phyloP scores from a whole-genome alignment of 1,140 invertebrate genomes.

The Chrysomallon squamiferum region DNA sequence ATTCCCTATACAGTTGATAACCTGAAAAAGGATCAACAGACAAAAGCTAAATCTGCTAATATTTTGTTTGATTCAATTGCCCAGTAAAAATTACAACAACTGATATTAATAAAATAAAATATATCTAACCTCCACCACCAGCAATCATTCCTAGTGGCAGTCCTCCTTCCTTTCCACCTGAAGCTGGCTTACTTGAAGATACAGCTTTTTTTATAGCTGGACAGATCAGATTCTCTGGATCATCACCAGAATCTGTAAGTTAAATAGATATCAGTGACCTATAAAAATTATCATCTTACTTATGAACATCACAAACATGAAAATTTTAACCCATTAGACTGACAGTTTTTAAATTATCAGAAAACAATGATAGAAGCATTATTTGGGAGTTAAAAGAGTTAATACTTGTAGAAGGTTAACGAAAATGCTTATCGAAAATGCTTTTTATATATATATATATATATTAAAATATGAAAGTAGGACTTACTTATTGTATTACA shows the following conservation, averaged over 20 bases:
- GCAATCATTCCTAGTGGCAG: conserved; percentile 9
- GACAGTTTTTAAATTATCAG: not conserved
- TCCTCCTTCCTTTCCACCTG: not conserved
- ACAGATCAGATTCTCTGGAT: conserved; percentile 19
- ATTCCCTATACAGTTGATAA: too few species aligned
- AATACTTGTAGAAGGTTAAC: not conserved
- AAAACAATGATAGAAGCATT: not conserved
- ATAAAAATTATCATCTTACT: not conserved
- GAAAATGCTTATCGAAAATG: not conserved
- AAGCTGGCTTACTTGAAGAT: too few species aligned
- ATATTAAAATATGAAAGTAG: too few species aligned
- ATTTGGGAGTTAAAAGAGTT: not conserved
- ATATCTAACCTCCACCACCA: conserved; percentile 3
- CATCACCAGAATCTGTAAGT: conserved; percentile 14
- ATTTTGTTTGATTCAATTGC: too few species aligned
- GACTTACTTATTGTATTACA: conserved; percentile 17
- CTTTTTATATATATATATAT: too few species aligned
- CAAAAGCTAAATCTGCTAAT: too few species aligned
- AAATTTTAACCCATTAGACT: not conserved
- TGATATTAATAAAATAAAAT: too few species aligned
- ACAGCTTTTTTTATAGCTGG: conserved; percentile 13
- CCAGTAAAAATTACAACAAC: too few species aligned
- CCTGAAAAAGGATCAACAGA: too few species aligned
- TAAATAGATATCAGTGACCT: not conserved
- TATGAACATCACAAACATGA: not conserved